Evolutionary conservation across 1,140 invertebrate species (phyloP), one percentile per base, ranked within the genome.

Genomic region (Drosophila rufa): DNA sequence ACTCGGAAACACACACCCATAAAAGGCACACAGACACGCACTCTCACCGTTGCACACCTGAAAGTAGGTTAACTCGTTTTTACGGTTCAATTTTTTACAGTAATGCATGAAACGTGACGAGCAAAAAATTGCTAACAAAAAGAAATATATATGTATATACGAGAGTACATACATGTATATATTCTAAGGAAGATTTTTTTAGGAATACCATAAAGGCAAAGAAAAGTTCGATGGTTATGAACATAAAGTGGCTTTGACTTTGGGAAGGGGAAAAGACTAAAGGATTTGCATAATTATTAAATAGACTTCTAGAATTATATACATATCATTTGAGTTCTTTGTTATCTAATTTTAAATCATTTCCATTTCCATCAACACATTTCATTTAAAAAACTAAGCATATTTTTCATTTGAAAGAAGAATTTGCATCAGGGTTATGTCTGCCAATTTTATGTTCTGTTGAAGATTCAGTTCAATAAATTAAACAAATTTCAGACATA

Each of bases 11-110:
- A 56, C 42, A 45, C 15, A 61, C 36, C 42, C 36, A 25, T 56
- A 15, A 40, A 66, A 50, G 15, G 42, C 48, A 36, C 42, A 45
- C 55, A 42, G 9, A 53, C 38, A 58, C 46, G 40, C 46, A 51
- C 17, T 36, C 57, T 53, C 57, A 68, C 25, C 50, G 27, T 58
- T 43, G 47, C 43, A 40, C 11, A 61, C 36, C 45, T 43, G 65
- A 78, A 82, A 82, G 55, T 82, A 82, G 80, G 80, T 82, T 82
- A 82, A 75, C 80, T 79, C 51, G 45, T 62, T 82, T 78, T 79
- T 58, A 62, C 55, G 59, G 53, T 82, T 82, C 66, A 59, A 64
- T 67, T 74, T 60, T 48, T 71, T 55, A 11, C 38, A 69, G 48
- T 69, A 69, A 70, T 38, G 48, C 67, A 68, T 64, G n/a, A 69